Conservation (phyloP, 1,140 invertebrate genomes). For the Acromyrmex charruanus region DNA sequence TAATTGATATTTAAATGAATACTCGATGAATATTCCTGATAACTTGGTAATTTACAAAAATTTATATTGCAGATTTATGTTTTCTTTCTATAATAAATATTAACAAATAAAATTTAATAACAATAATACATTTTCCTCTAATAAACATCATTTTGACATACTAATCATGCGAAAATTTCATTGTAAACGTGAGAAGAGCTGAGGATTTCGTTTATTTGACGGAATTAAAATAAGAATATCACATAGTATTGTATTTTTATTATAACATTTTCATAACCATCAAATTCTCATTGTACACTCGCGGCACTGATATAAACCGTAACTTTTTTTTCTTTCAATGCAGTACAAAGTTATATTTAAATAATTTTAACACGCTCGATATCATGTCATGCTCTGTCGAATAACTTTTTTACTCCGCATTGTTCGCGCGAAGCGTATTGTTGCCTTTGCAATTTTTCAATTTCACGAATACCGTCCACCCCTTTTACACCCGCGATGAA, state of each 20-base stretch:
- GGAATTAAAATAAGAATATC: not conserved
- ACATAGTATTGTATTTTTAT: not conserved
- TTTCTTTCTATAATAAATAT: not conserved
- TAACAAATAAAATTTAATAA: slow-evolving; percentile 17
- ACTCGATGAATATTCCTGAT: not conserved
- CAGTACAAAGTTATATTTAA: slow-evolving; percentile 37
- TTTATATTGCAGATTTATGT: slow-evolving; percentile 29
- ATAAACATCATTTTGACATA: not conserved
- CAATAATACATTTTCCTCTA: not conserved
- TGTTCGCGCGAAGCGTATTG: slow-evolving; percentile 51
- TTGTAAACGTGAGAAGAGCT: not conserved
- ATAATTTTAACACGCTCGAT: slow-evolving; percentile 34
- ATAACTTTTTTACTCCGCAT: slow-evolving; percentile 40
- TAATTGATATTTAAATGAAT: not conserved
- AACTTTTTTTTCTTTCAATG: not conserved
- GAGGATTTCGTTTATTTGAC: not conserved
- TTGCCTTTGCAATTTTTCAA: slow-evolving; percentile 71
- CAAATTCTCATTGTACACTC: not conserved
- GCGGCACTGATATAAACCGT: not conserved
- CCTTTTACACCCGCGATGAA: slow-evolving; percentile 31
- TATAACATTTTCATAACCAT: not conserved
- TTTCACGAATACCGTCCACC: slow-evolving; percentile 44
- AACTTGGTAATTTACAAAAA: not conserved
- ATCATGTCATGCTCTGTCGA: slow-evolving; percentile 6
- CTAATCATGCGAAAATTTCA: not conserved